phyloP scores from a whole-genome alignment of 2,797 vertebrate species.

The Artibeus lituratus region DNA sequence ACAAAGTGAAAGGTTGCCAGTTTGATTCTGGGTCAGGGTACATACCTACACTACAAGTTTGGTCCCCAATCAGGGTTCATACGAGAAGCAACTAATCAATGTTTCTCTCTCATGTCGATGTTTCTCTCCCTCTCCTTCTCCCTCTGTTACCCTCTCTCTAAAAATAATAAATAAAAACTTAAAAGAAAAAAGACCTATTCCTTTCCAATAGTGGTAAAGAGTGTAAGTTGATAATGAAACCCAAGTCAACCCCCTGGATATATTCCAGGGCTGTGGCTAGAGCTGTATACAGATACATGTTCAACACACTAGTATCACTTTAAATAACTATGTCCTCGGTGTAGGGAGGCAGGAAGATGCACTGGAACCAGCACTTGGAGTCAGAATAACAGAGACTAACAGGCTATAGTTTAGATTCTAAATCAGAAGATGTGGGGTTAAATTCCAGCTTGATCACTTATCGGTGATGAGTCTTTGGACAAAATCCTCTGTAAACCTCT shows the following conservation, averaged over 20 bases:
- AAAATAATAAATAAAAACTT: too few relatives aligned
- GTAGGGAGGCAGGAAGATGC: neutral
- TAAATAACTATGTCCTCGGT: conserved; percentile 27
- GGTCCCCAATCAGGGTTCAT: too few relatives aligned
- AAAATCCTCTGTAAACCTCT: neutral
- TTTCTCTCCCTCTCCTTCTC: too few relatives aligned
- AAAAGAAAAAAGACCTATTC: neutral
- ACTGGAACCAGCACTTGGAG: neutral
- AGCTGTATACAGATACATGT: neutral
- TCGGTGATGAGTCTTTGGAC: neutral
- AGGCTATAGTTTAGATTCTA: neutral
- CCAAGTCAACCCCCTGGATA: neutral
- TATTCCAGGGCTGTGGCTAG: neutral
- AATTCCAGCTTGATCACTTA: conserved; percentile 9
- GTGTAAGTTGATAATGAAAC: conserved; percentile 2
- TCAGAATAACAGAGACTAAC: neutral
- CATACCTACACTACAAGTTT: too few relatives aligned
- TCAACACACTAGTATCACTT: neutral
- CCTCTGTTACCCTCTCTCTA: too few relatives aligned
- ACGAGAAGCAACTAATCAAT: too few relatives aligned
- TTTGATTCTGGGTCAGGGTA: too few relatives aligned
- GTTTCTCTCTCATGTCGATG: too few relatives aligned
- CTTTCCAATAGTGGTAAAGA: neutral
- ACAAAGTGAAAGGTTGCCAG: too few relatives aligned
- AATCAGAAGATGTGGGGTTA: neutral